phyloP scores from a whole-genome alignment of 2,888 invertebrate species.

The Ptilodon capucinus region DNA sequence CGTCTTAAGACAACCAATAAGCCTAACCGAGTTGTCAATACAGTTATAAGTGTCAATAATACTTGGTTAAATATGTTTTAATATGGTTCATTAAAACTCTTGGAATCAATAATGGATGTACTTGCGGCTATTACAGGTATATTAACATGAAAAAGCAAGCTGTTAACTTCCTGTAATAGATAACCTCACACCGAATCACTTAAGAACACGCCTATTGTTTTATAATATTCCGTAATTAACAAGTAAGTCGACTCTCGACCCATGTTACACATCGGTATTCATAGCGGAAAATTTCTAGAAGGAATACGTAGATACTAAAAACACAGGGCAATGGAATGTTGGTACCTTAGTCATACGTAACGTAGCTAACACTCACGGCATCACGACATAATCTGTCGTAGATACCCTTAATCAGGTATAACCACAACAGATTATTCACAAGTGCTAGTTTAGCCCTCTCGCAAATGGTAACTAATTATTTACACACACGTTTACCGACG shows the following conservation, averaged over 20 bases:
- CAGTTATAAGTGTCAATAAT: too few species aligned
- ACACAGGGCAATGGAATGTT: too few species aligned
- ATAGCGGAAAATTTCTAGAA: neutral
- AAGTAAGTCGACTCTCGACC: neutral
- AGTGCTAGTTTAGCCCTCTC: slow-evolving; percentile 41
- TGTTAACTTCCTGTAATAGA: neutral
- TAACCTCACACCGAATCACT: neutral
- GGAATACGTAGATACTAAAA: neutral
- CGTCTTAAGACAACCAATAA: too few species aligned
- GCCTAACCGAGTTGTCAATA: too few species aligned
- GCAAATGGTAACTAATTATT: slow-evolving; percentile 57
- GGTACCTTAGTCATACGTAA: too few species aligned
- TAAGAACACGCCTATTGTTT: slow-evolving; percentile 1
- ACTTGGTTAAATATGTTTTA: too few species aligned
- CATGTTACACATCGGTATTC: neutral
- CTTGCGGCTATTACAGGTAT: too few species aligned
- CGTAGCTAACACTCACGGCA: too few species aligned
- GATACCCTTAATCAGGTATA: too few species aligned
- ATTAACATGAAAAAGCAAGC: neutral
- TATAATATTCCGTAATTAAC: slow-evolving; percentile 9
- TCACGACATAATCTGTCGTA: neutral
- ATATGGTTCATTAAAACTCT: too few species aligned
- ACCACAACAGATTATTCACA: slow-evolving; percentile 7
- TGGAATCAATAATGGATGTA: too few species aligned
- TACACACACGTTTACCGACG: slow-evolving; percentile 46